phyloP scores from a whole-genome alignment of 2,113 vertebrate genomes.

The Rhabdornis inornatus region DNA sequence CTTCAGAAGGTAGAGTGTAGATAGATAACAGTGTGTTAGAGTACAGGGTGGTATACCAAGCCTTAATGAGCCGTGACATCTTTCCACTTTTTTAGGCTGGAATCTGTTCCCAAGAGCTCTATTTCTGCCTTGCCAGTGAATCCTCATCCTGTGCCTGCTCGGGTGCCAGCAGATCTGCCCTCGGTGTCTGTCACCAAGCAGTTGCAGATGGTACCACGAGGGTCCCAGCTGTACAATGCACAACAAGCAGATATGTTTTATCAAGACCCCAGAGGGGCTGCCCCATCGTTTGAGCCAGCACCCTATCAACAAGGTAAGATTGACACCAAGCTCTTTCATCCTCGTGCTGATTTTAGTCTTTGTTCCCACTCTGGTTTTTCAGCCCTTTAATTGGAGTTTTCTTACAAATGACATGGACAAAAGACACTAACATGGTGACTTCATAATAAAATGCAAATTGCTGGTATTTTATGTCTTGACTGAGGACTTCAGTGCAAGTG shows the following conservation, averaged over 20 bases:
- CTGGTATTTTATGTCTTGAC: neutral
- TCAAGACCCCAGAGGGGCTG: constrained; percentile 81
- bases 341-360: neutral
- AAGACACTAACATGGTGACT: neutral
- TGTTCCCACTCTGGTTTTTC: neutral
- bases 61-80: neutral
- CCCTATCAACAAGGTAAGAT: constrained; percentile 84
- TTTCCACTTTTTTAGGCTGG: constrained; percentile 75
- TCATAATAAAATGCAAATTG: neutral
- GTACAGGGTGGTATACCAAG: neutral
- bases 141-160: constrained; percentile 78
- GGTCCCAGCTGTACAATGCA: constrained; percentile 83
- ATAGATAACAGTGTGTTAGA: neutral
- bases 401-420: fast-evolving
- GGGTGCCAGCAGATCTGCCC: constrained; percentile 82
- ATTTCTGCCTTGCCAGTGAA: constrained; percentile 83
- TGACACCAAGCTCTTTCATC: neutral
- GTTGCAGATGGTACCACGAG: constrained; percentile 84
- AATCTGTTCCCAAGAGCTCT: constrained; percentile 79
- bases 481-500: neutral
- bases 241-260: constrained; percentile 89
- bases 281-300: constrained; percentile 86
- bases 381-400: neutral
- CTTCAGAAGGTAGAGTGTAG: neutral
- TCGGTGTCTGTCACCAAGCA: constrained; percentile 84